Base-by-base conservation (phyloP, 2,113 vertebrate species). In the Diphyllodes magnificus region DNA sequence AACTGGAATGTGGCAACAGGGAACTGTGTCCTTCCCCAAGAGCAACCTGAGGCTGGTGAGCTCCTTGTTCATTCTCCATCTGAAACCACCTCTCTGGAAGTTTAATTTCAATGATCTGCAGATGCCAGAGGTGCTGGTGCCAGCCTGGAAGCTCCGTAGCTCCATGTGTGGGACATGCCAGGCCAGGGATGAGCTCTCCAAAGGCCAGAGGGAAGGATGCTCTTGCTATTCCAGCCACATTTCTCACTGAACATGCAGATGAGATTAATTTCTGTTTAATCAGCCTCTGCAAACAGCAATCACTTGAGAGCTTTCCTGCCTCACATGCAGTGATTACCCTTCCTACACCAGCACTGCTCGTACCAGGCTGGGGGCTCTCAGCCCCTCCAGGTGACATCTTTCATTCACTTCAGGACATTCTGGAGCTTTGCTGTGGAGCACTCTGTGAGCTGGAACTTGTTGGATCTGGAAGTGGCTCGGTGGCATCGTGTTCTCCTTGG, bases 221-320 rank as follows among this genome's bases (percentile, higher is more conserved):
- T 53, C 70, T 97, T 96, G 73, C 92, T 82, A 92, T 97, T 95
- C 93, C 0, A 10, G 81, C 60, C 95, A 93, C 96, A 91, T 73
- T 60, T 40, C 73, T 66, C 85, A 37, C 90, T 77, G 81, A 93
- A 91, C 59, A 91, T 88, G 92, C 88, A 95, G 93, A 97, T 97
- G 92, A 91, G 63, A 75, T 96, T 94, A 95, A 97, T 95, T 97
- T 95, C 21, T 96, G 59, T 93, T 97, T 96, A 97, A 97, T 96
- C 95, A 97, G 83, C 47, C 93, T 92, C 92, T 95, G 91, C 86
- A 97, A 97, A 97, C 93, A 96, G 96, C 82, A 96, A 95, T 97
- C 96, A 97, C 95, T 96, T 68, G 80, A 97, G 92, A 96, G 50
- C 59, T 96, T 82, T 93, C 92, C 88, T 7, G 11, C 80, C 8